These are phyloP conservation scores for Lochmaea capreae DNA, from an alignment of 2,888 invertebrate genomes.

Conservation along the genomic window DNA sequence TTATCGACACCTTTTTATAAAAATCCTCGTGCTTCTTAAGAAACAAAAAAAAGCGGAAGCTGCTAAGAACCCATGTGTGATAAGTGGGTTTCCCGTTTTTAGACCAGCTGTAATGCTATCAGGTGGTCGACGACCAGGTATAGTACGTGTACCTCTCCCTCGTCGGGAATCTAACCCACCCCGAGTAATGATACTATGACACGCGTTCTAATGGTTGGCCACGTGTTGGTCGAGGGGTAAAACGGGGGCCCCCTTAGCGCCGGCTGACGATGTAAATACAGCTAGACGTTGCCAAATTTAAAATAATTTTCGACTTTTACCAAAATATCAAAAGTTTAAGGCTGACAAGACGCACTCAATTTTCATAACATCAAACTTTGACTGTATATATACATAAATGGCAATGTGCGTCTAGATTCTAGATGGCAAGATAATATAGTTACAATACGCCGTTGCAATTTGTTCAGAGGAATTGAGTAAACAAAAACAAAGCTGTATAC, in stretches of 20 bases:
- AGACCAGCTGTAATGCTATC: slow-evolving; percentile 53
- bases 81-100: slow-evolving; percentile 39
- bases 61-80: slow-evolving; percentile 46
- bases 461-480: too few relatives aligned
- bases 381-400: too few relatives aligned
- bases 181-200: slow-evolving; percentile 47
- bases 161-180: slow-evolving; percentile 18
- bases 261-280: slow-evolving; percentile 8
- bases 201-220: slow-evolving; percentile 51
- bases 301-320: not conserved
- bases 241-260: slow-evolving; percentile 27
- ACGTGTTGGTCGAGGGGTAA: slow-evolving; percentile 49
- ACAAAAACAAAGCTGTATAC: too few relatives aligned
- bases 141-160: slow-evolving; percentile 49
- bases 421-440: too few relatives aligned
- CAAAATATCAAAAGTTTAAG: too few relatives aligned
- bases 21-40: slow-evolving; percentile 11
- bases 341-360: too few relatives aligned
- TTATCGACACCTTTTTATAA: slow-evolving; percentile 2
- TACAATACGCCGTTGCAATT: too few relatives aligned
- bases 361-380: too few relatives aligned
- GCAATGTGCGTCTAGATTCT: too few relatives aligned
- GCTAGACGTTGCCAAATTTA: slow-evolving; percentile 18
- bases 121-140: slow-evolving; percentile 56
- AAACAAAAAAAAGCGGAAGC: slow-evolving; percentile 44